phyloP scores from a whole-genome alignment of 2,113 vertebrate species.

The Notarius quadriscutis region DNA sequence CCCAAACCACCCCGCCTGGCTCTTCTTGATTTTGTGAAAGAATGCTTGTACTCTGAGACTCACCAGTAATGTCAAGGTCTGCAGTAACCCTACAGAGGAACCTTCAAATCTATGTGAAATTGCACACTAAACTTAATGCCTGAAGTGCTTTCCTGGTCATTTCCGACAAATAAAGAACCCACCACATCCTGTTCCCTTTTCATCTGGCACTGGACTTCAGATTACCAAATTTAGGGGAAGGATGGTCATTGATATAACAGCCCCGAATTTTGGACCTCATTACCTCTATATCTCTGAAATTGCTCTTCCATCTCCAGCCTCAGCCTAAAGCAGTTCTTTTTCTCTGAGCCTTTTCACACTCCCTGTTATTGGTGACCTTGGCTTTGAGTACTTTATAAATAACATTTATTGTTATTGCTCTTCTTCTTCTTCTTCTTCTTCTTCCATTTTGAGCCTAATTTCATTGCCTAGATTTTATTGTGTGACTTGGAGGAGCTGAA shows the following conservation, averaged over 20 bases:
- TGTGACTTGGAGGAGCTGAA: neutral
- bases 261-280: slow-evolving; percentile 6
- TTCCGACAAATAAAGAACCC: neutral
- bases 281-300: neutral
- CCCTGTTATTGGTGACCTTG: neutral
- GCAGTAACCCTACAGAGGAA: neutral
- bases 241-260: neutral
- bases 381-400: neutral
- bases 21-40: neutral
- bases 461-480: neutral
- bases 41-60: neutral
- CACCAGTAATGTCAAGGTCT: neutral
- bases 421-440: neutral
- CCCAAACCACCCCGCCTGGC: neutral
- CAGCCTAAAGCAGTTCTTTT: neutral
- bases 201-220: neutral
- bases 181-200: neutral
- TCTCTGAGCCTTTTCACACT: neutral
- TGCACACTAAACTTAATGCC: neutral
- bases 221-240: neutral
- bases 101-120: neutral
- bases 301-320: neutral
- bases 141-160: neutral
- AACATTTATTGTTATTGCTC: neutral
- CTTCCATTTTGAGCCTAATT: neutral